A percentile compares a stretch with the other conserved stretches of the same genome.
Evolutionary conservation across 1,140 invertebrate species (phyloP).

Genomic region (Rhysida immarginata): DNA sequence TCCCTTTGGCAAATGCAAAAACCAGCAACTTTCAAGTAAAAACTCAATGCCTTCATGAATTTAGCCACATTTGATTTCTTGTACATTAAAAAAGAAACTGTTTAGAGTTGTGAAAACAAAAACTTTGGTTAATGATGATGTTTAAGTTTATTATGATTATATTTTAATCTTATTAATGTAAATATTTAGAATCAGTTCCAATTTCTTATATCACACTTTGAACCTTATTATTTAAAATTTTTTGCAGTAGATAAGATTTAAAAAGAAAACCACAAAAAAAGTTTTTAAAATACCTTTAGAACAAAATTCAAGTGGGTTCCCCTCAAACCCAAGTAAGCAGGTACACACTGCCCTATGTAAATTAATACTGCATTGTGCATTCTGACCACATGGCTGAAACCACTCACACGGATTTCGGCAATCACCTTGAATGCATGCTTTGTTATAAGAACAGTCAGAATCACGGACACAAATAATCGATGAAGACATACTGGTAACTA

Average conservation of each 20-base stretch:
- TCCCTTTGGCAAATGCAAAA: no score
- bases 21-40: no score
- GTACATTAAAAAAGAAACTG: no score
- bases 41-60: no score
- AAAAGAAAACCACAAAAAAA: no score
- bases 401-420: slow-evolving; percentile 59
- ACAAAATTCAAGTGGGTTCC: slow-evolving; percentile 69
- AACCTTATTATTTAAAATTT: no score
- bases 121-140: background rate
- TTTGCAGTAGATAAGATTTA: no score
- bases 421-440: slow-evolving; percentile 43
- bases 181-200: no score
- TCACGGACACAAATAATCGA: slow-evolving; percentile 9
- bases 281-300: slow-evolving; percentile 25
- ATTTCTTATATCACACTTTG: no score
- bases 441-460: slow-evolving; percentile 22
- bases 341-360: slow-evolving; percentile 67
- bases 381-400: slow-evolving; percentile 35
- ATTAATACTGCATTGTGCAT: slow-evolving; percentile 62
- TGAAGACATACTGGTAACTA: background rate
- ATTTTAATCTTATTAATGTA: no score
- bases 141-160: background rate
- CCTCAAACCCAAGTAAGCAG: slow-evolving; percentile 60
- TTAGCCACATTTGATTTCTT: no score
- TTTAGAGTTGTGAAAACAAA: no score